Base-by-base conservation (phyloP, 2,797 vertebrate genomes). In the Glyptemys insculpta region DNA sequence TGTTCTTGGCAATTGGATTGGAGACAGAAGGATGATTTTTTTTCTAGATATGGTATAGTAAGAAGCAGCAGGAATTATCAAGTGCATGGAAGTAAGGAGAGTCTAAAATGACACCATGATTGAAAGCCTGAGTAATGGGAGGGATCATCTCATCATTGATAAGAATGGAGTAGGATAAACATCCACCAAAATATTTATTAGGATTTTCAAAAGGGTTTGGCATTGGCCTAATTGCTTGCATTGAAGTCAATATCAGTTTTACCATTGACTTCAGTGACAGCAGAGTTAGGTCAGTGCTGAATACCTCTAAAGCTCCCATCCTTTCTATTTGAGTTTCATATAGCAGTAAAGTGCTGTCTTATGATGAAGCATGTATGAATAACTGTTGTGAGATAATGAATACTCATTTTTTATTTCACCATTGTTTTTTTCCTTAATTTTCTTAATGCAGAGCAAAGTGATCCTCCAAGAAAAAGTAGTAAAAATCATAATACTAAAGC, bases 1-100 rank as follows among this genome's bases (percentile, higher is more conserved):
- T 41, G n/a, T 72, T 72, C 68, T 72, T 72, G 37, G 21, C 12
- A 14, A 12, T 25, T 76, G 41, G 25, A 27, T 76, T 76, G 68
- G 68, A 76, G 41, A 44, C 12, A 16, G 74, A 16, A 29, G 21
- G 72, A 27, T 23, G 50, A 90, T 88, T 89, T 31, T 15, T 79
- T 91, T 97, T 93, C 87, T 95, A 79, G 5, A 8, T 88, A 19
- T 37, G 56, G 79, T 90, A 96, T 93, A 68, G 88, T 83, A 94
- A 92, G 79, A 91, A 95, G 86, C 54, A 57, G 2, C 47, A 88
- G 79, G 74, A 81, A 41, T 74, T 16, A 82, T 10, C 53, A 85
- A 92, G 72, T 47, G 10, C 12, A 12, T 88, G 8, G 52, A 23
- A 52, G 21, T 44, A 47, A 59, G 37, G 14, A 27, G 49, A 31